Base-by-base conservation (phyloP, 2,113 vertebrate genomes). In the Plecturocebus donacophilus region DNA sequence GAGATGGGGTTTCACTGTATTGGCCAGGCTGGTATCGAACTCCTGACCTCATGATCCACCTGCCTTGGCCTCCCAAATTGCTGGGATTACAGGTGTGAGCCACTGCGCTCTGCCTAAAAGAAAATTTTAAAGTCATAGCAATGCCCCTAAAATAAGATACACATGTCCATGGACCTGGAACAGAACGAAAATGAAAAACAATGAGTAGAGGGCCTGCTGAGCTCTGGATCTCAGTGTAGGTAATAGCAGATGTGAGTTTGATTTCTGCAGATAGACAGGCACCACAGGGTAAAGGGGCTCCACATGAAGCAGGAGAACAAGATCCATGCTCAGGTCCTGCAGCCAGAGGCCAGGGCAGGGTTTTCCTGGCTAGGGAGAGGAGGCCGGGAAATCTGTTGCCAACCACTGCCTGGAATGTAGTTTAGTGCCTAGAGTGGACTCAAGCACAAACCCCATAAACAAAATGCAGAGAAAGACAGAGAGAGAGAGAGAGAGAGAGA, bases 261-360 rank as follows among this genome's bases (percentile, higher is more conserved):
- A 45, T 68, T 94, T 88, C 47, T 81, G 21, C 25, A 38, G 82
- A 25, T 49, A 38, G 56, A 75, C 25, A 66, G 27, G 25, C 32
- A 8, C 19, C 32, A 3, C 35, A 11, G 17, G n/a, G 27, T 25
- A 19, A 54, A 32, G 14, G 56, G 49, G 2, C 52, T 49, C 75
- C 21, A 0, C 0, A 1, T 45, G 23, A 68, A 56, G n/a, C 20
- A 1, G 1, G 30, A 25, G 17, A 75, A 40, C 40, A 25, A 27
- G 25, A 77, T 58, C 35, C 35, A 3, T 2, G 32, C 23, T 58
- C 45, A 73, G 21, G 64, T 10, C 21, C 76, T 42, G 27, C 13
- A 40, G 6, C 42, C 35, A 21, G 49, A 76, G 45, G 38, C 52
- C 75, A 52, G 40, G 8, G 6, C 32, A 70, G 54, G 70, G 54